phyloP scores from a whole-genome alignment of 2,888 invertebrate genomes.

The Cataglyphis rosenhaueri region DNA sequence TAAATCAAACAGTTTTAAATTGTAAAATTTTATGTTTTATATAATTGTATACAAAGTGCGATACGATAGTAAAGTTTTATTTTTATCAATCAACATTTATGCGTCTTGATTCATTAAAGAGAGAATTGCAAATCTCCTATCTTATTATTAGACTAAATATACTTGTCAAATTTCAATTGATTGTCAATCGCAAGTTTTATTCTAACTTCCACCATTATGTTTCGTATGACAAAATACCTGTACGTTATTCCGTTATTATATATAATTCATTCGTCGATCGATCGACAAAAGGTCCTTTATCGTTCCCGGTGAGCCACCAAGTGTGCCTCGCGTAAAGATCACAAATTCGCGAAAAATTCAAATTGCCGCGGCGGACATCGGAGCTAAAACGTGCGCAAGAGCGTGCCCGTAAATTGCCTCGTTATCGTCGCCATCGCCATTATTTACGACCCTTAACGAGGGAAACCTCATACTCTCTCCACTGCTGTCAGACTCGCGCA shows the following conservation, averaged over 20 bases:
- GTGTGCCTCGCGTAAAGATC: conserved; percentile 12
- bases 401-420: conserved; percentile 71
- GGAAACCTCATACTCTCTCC: conserved; percentile 63
- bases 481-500: conserved; percentile 42
- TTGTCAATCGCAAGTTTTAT: conserved; percentile 2
- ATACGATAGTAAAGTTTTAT: conserved; percentile 2
- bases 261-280: conserved; percentile 41
- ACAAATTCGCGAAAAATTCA: conserved; percentile 53
- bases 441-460: conserved; percentile 74
- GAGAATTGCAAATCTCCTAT: background rate
- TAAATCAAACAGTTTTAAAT: background rate
- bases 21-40: background rate
- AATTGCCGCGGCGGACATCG: conserved; percentile 47
- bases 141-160: background rate
- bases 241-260: conserved; percentile 32
- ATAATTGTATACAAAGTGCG: background rate
- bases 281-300: conserved; percentile 25
- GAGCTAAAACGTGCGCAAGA: conserved; percentile 52
- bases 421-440: conserved; percentile 71
- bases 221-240: conserved; percentile 28
- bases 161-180: conserved; percentile 1
- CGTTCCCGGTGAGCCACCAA: background rate
- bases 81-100: background rate
- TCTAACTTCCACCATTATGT: background rate
- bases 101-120: background rate